These are phyloP conservation scores for Nothoprocta perdicaria DNA, from an alignment of 2,113 vertebrate genomes.

Conservation along the genomic window DNA sequence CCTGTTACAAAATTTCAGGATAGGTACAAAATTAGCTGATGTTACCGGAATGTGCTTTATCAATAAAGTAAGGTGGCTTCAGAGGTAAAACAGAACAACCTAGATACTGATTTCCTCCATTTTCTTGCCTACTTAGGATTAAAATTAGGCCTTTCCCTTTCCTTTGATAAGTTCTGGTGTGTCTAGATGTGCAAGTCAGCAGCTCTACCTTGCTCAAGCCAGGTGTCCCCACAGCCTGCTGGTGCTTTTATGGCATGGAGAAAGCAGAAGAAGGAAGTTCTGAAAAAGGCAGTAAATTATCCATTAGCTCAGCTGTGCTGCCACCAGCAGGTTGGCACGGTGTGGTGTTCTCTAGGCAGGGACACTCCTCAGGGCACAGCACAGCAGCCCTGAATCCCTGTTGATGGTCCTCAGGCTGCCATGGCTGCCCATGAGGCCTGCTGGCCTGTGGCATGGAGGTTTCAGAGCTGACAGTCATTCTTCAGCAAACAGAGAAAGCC, in stretches of 20 bases:
- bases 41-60: not conserved
- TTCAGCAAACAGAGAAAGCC: not conserved
- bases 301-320: not conserved
- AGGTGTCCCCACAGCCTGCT: not conserved
- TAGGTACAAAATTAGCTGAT: not conserved
- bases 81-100: not conserved
- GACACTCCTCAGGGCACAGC: no score
- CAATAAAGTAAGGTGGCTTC: not conserved
- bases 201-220: not conserved
- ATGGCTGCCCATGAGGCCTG: not conserved
- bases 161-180: not conserved
- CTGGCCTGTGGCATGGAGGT: not conserved
- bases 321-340: fast-evolving
- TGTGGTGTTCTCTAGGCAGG: not conserved
- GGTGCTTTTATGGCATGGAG: not conserved
- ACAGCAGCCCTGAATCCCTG: not conserved
- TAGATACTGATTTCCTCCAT: not conserved
- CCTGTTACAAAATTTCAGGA: not conserved
- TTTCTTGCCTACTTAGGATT: not conserved
- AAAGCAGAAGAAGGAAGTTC: not conserved
- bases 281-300: not conserved
- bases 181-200: not conserved
- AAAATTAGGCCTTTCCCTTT: not conserved
- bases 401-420: not conserved
- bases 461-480: not conserved